phyloP scores from a whole-genome alignment of 2,888 invertebrate species.

The Rhaphigaster nebulosa region DNA sequence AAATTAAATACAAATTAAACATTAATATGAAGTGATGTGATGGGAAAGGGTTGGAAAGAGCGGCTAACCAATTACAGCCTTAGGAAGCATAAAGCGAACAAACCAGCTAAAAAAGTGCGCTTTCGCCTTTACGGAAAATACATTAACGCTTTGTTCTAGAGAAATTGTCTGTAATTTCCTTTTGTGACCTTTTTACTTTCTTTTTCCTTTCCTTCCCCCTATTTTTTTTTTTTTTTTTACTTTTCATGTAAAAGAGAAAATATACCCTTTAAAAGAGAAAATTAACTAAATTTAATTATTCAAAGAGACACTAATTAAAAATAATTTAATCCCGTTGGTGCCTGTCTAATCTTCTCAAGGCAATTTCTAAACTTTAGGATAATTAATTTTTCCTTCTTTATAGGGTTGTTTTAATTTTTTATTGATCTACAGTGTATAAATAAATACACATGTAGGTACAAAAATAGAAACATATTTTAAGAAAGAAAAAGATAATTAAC shows the following conservation, averaged over 20 bases:
- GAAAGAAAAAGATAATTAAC: too few relatives aligned
- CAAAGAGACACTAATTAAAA: conserved; percentile 38
- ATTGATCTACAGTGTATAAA: neutral
- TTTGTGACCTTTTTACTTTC: conserved; percentile 36
- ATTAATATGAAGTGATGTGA: conserved; percentile 13
- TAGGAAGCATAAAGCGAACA: conserved; percentile 32
- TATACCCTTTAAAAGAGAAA: conserved; percentile 16
- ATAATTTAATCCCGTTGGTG: neutral
- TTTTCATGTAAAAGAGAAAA: conserved; percentile 15
- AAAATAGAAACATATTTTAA: too few relatives aligned
- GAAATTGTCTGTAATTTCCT: conserved; percentile 44
- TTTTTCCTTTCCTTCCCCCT: neutral
- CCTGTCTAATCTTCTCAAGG: neutral
- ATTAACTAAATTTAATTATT: conserved; percentile 38
- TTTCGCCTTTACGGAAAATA: conserved; percentile 45
- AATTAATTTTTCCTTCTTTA: neutral
- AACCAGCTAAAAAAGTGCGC: conserved; percentile 40
- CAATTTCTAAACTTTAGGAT: neutral
- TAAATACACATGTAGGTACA: too few relatives aligned
- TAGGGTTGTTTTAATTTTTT: neutral
- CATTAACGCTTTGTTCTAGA: conserved; percentile 41
- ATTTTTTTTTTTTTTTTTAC: conserved; percentile 19
- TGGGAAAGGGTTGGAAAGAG: neutral
- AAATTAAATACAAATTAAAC: conserved; percentile 29
- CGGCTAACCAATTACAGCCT: conserved; percentile 28